These are phyloP conservation scores for Garrulus glandarius DNA, from an alignment of 2,797 vertebrate genomes.

Conservation along the genomic window DNA sequence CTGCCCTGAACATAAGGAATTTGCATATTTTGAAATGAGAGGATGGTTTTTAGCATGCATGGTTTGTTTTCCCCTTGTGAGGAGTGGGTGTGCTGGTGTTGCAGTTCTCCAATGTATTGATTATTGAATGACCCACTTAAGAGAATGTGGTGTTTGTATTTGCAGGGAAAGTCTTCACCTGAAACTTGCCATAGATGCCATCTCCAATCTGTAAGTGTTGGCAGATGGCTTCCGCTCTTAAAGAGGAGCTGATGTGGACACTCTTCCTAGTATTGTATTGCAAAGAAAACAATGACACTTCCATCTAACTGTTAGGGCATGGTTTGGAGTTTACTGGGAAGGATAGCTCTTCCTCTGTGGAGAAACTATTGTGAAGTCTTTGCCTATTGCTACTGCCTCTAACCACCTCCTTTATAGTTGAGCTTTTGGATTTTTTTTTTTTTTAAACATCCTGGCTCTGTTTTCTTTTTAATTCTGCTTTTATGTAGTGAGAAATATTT, in stretches of 20 bases:
- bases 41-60: not conserved
- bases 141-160: not conserved
- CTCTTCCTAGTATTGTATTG: conserved; percentile 68
- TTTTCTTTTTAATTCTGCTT: not conserved
- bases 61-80: not conserved
- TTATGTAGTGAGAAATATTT: not conserved
- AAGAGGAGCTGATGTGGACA: conserved; percentile 27
- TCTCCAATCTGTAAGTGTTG: conserved; percentile 24
- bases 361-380: not conserved
- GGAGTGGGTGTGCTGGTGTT: not conserved
- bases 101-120: not conserved
- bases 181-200: conserved; percentile 27
- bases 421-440: not conserved
- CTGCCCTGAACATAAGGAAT: not conserved
- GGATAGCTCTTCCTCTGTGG: not conserved
- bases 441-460: not conserved
- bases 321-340: not conserved
- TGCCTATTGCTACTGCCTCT: not conserved
- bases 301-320: not conserved
- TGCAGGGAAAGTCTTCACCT: conserved; percentile 39
- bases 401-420: not conserved
- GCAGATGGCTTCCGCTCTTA: conserved; percentile 55
- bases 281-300: conserved; percentile 49
- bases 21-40: not conserved
- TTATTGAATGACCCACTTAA: not conserved